These are phyloP conservation scores for Rotaria socialis DNA, from an alignment of 2,888 invertebrate species.

Conservation along the genomic window DNA sequence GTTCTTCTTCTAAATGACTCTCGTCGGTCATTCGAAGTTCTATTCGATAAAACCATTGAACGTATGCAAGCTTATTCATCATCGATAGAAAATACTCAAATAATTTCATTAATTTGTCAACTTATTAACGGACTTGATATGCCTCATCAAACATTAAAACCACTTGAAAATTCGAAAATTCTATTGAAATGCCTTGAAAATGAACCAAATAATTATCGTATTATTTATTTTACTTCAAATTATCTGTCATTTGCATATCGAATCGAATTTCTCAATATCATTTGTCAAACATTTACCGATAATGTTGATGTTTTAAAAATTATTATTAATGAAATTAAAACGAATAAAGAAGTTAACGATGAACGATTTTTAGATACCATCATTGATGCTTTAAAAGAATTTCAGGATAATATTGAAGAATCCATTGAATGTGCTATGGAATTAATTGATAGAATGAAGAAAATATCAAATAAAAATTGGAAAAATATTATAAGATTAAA, in stretches of 20 bases:
- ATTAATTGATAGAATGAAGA: background rate
- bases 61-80: background rate
- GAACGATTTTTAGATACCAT: background rate
- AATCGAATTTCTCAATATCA: background rate
- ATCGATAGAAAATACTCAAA: background rate
- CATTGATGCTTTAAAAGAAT: background rate
- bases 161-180: background rate
- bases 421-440: background rate
- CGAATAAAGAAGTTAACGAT: background rate
- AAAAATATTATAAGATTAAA: background rate
- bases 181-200: background rate
- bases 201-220: background rate
- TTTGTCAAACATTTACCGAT: background rate
- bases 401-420: background rate
- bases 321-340: background rate
- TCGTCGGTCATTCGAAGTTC: background rate
- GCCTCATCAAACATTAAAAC: background rate
- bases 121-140: background rate
- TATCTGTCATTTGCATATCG: slow-evolving; percentile 4
- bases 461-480: background rate
- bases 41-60: background rate
- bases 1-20: background rate
- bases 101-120: background rate
- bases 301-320: background rate
- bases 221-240: background rate